Conservation (phyloP, 1,140 invertebrate genomes). For the Drosophila parabipectinata region DNA sequence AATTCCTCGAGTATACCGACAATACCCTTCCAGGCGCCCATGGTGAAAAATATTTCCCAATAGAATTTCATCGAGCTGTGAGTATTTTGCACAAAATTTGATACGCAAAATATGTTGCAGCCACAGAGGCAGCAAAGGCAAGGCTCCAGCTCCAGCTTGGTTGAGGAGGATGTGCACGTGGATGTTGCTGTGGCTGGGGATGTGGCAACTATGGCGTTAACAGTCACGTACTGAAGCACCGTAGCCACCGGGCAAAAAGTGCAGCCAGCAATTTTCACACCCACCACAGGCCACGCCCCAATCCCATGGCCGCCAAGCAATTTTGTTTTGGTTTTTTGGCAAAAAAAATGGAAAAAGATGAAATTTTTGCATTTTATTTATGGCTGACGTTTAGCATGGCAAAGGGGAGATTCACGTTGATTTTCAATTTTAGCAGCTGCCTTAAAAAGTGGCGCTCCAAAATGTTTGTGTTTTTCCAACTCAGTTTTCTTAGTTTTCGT, state of each 20-base stretch:
- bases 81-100: slow-evolving; percentile 77
- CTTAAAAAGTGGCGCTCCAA: slow-evolving; percentile 65
- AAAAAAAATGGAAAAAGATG: slow-evolving; percentile 10
- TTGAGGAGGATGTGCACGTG: background rate
- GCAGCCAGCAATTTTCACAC: slow-evolving; percentile 25
- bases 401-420: slow-evolving; percentile 44
- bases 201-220: slow-evolving; percentile 42
- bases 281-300: slow-evolving; percentile 6
- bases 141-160: background rate
- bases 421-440: slow-evolving; percentile 75
- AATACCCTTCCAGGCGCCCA: slow-evolving; percentile 30
- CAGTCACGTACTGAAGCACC: slow-evolving; percentile 62
- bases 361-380: slow-evolving; percentile 71
- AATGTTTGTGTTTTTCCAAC: slow-evolving; percentile 33
- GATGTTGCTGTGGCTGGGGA: background rate
- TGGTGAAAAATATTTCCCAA: slow-evolving; percentile 66
- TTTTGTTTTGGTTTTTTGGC: slow-evolving; percentile 57
- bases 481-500: slow-evolving; percentile 7
- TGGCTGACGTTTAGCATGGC: slow-evolving; percentile 69
- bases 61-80: slow-evolving; percentile 73
- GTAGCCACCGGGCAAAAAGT: slow-evolving; percentile 25
- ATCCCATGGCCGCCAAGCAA: slow-evolving; percentile 44
- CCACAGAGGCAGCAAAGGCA: slow-evolving; percentile 25
- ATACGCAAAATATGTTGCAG: slow-evolving; percentile 74
- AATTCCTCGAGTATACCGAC: slow-evolving; percentile 5